Evolutionary conservation across 2,113 vertebrate species (phyloP).

Genomic region (Steatornis caripensis): DNA sequence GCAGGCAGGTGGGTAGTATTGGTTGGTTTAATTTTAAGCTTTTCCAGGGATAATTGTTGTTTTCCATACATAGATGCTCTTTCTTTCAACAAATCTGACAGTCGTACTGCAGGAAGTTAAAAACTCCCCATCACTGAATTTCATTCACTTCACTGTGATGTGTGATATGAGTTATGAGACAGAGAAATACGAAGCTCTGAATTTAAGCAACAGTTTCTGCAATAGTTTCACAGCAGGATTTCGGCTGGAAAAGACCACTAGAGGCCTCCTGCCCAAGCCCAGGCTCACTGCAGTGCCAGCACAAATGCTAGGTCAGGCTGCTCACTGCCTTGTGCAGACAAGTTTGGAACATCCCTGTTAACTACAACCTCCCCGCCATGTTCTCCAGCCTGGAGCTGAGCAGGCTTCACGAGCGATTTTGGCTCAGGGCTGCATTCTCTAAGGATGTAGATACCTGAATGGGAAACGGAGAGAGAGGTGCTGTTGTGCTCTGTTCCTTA

Average conservation of each 20-base stretch:
- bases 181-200: neutral
- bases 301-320: neutral
- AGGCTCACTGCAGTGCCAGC: neutral
- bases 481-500: neutral
- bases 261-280: neutral
- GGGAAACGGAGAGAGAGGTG: neutral
- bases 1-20: neutral
- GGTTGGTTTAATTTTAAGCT: neutral
- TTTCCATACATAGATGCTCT: neutral
- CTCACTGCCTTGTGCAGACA: neutral
- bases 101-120: neutral
- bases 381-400: neutral
- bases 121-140: neutral
- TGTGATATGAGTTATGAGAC: accelerated
- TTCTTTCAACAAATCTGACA: neutral
- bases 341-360: neutral
- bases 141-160: neutral
- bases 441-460: neutral
- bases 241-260: neutral
- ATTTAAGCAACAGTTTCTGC: neutral
- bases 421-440: neutral
- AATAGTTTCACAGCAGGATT: neutral
- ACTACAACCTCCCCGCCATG: accelerated
- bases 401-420: neutral
- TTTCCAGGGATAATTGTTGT: neutral